A percentile compares a stretch with the other conserved stretches of the same genome.
phyloP scores from a whole-genome alignment of 2,888 invertebrate species.

The Nebria salina region DNA sequence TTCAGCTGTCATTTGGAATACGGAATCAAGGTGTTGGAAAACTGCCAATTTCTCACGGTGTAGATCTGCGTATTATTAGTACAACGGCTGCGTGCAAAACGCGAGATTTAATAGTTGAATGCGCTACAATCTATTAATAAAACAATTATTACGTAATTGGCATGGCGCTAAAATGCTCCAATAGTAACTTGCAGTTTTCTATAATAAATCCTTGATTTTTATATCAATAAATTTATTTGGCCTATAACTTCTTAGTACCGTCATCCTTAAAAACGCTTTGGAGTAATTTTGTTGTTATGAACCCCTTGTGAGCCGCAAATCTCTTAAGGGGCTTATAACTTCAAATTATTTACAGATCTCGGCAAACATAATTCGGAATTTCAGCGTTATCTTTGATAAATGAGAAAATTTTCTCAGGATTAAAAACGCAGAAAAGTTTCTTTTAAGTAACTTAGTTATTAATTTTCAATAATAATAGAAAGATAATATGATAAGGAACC shows the following conservation, averaged over 20 bases:
- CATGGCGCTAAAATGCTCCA: not conserved
- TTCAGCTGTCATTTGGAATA: constrained; percentile 3
- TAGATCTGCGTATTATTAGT: constrained; percentile 30
- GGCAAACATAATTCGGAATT: too few species aligned
- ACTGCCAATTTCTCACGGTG: constrained; percentile 35
- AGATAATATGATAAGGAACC: too few species aligned
- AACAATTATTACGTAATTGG: not conserved
- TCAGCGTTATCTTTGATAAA: too few species aligned
- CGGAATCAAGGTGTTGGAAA: constrained; percentile 16
- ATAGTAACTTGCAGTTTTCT: not conserved
- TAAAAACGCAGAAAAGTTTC: too few species aligned
- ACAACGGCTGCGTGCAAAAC: constrained; percentile 17
- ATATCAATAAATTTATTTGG: not conserved
- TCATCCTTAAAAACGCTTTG: too few species aligned
- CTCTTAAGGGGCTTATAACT: too few species aligned
- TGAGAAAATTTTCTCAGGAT: too few species aligned
- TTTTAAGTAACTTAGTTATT: too few species aligned
- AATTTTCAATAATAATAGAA: too few species aligned
- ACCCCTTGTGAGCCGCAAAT: too few species aligned
- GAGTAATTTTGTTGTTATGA: too few species aligned
- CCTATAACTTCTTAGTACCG: not conserved
- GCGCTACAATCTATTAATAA: not conserved
- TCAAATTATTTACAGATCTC: too few species aligned
- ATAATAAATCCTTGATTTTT: not conserved
- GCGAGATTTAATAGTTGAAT: not conserved